phyloP scores from a whole-genome alignment of 2,113 vertebrate species.

The Typhlomys cinereus region DNA sequence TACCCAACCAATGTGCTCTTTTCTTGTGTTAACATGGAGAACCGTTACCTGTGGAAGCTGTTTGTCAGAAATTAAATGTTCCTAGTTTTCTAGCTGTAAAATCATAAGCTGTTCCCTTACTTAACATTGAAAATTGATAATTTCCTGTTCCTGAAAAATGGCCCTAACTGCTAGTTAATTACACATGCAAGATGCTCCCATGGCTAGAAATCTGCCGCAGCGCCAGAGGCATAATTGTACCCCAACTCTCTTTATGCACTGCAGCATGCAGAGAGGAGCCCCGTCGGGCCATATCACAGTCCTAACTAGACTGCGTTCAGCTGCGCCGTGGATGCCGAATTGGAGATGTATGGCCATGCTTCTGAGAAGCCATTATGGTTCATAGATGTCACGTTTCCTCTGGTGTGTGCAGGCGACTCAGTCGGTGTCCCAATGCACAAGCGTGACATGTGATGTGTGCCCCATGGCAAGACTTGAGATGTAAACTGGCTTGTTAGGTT shows the following conservation, averaged over 20 bases:
- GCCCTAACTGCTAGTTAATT: constrained; percentile 24
- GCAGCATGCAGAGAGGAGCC: neutral
- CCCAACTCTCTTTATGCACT: neutral
- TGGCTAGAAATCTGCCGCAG: constrained; percentile 9
- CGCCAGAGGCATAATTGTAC: neutral
- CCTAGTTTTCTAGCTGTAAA: neutral
- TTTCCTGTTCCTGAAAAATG: constrained; percentile 17
- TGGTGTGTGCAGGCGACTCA: constrained; percentile 14
- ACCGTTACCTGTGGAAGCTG: neutral
- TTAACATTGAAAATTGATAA: constrained; percentile 15
- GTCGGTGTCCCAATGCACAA: neutral
- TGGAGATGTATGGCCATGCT: neutral
- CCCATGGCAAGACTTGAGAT: neutral
- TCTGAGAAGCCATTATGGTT: constrained; percentile 32
- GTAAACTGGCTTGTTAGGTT: neutral
- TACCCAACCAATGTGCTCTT: neutral
- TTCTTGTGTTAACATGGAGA: neutral
- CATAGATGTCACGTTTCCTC: constrained; percentile 18
- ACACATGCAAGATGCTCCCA: neutral
- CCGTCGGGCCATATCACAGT: neutral
- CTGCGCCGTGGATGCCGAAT: neutral
- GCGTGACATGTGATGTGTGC: constrained; percentile 12
- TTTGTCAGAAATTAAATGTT: constrained; percentile 25
- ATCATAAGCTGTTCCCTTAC: neutral
- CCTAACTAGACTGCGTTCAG: neutral